Evolutionary conservation across 2,888 invertebrate genomes (phyloP), one percentile per base, ranked within the genome.

Genomic region (Capitulum mitella): DNA sequence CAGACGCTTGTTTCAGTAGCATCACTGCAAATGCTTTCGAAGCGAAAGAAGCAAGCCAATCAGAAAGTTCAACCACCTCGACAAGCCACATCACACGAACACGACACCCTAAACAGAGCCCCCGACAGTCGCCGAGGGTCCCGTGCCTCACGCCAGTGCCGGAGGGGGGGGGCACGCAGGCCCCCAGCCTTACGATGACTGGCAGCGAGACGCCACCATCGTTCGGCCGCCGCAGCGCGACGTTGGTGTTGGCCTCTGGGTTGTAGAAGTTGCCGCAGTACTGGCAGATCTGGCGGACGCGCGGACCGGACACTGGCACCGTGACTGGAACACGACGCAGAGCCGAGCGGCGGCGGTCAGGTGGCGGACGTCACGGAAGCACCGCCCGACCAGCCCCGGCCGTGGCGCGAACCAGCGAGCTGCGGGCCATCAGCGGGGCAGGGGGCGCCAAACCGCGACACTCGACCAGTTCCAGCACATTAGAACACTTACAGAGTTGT

Each of bases 181-280:
- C 51, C 43, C 6, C 26, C 43, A 3, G 10, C 80, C 81, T 81
- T 37, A 81, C 81, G 32, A 81, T 80, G 37, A 79, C 75, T 0
- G 81, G 81, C 46, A 81, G 79, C 32, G 77, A 78, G 19, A 80
- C 77, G 10, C 79, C 48, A 0, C 79, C 77, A 37, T 70, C 22
- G 5, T 12, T 1, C 5, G 70, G 26, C 0, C 79, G 64, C 0
- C 80, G 74, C 0, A 79, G 77, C 16, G 78, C 70, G 40, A 79
- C 78, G 64, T 79, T 79, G 1, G 64, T 77, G 48, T 79, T 79
- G 37, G 80, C 78, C 6, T 76, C 78, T 64, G 80, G 77, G 80
- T 83, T 82, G 80, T 83, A 83, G 80, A 83, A 83, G 77, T 80
- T 81, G 5, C 83, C 83, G 78, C 83, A 83, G 80, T 83, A 83